Evolutionary conservation across 2,888 invertebrate species (phyloP), one percentile per base, ranked within the genome.

Genomic region (Junonia oenone): DNA sequence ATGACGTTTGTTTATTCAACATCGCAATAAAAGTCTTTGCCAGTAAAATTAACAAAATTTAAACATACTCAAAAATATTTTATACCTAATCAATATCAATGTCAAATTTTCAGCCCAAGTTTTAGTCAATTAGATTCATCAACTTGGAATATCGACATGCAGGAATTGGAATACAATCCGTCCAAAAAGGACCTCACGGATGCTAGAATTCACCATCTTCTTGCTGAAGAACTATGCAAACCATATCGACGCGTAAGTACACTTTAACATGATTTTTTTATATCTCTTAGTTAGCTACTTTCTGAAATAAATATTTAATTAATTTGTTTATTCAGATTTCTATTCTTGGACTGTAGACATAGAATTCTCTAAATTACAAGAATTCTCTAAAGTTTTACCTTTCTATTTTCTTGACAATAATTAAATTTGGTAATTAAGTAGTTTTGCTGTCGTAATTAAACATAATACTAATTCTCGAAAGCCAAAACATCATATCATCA

Each of bases 161-260:
- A 97, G 78, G 97, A 98, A 75, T 83, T 98, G 73, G 97, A 98
- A 75, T 98, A 98, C 76, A 96, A 96, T 90, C 97, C 97, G 50
- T 96, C 96, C 55, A 95, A 95, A 76, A 97, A 97, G 81, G 98
- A 98, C 87, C 88, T 97, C 56, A 97, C 97, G 0, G 98, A 98
- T 80, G 97, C 97, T n/a, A 95, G 94, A 81, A 97, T 98, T 66
- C 98, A 98, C 82, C 98, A 98, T 82, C 91, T 98, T 43, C 91
- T 98, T 38, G 96, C 96, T 2, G 97, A 97, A 81, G 97, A 97
- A 81, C 87, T 97, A 38, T 95, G 95, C 83, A 96, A 97, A 83
- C 97, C 98, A 6, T 95, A 96, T 72, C 92, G 95, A 91, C 92
- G 96, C 89, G 96, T 96, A 92, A 91, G 94, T 80, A n/a, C n/a